These are phyloP conservation scores for Ctenomys sociabilis DNA, from an alignment of 2,113 vertebrate genomes.

Conservation along the genomic window DNA sequence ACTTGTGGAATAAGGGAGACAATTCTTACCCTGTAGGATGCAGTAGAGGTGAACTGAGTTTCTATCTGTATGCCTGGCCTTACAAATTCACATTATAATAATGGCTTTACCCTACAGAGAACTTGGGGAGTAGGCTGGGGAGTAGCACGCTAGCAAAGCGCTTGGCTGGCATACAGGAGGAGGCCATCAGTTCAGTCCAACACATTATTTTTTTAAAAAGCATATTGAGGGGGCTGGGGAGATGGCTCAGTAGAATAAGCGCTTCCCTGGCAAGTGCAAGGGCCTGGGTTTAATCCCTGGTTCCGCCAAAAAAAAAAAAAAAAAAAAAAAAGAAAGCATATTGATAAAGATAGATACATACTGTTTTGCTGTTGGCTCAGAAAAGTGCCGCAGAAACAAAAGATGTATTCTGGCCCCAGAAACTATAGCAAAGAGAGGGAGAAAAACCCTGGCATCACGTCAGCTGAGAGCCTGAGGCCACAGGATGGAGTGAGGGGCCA, in stretches of 20 bases:
- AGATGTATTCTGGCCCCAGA: neutral
- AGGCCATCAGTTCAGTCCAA: neutral
- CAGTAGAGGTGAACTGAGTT: neutral
- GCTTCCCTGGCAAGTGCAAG: too few species aligned
- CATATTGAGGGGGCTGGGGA: too few species aligned
- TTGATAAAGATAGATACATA: accelerated
- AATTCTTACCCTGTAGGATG: neutral
- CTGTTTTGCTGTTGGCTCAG: neutral
- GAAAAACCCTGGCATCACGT: neutral
- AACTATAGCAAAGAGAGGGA: neutral
- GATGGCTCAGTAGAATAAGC: too few species aligned
- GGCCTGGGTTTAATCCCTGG: too few species aligned
- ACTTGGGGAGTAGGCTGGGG: neutral
- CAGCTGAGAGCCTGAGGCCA: neutral
- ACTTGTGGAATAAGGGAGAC: neutral
- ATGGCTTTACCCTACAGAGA: neutral
- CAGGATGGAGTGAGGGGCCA: neutral
- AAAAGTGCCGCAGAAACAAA: neutral
- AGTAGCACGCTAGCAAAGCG: neutral
- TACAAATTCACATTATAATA: too few species aligned
- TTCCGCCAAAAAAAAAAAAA: too few species aligned
- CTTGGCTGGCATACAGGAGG: neutral
- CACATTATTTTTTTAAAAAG: neutral
- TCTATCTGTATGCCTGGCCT: neutral
- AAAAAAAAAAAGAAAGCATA: too few species aligned